Percentiles rank a stretch among this genome's conserved stretches.
Conservation (phyloP, 2,113 vertebrate genomes). For the Dissostichus mawsoni region DNA sequence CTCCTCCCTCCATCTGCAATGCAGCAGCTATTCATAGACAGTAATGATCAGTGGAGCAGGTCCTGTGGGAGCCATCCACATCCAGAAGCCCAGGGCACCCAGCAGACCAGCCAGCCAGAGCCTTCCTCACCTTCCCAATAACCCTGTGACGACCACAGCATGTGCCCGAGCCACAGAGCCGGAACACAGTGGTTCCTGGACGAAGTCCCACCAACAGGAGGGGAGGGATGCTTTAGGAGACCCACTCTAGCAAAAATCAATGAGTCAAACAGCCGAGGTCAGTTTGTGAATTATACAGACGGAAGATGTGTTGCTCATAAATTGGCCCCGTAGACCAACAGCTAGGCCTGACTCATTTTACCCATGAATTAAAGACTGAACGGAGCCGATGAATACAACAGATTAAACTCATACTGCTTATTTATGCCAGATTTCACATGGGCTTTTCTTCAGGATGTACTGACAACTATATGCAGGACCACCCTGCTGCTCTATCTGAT, state of each 20-base stretch:
- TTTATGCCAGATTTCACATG: constrained; percentile 31
- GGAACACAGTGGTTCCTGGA: constrained; percentile 48
- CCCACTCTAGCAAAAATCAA: constrained; percentile 66
- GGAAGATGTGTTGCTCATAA: constrained; percentile 65
- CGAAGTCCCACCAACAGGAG: constrained; percentile 46
- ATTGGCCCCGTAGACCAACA: constrained; percentile 42
- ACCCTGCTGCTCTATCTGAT: constrained; percentile 63
- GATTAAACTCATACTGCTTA: constrained; percentile 29
- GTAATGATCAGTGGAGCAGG: constrained; percentile 61
- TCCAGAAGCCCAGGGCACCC: constrained; percentile 45
- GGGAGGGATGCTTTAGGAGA: constrained; percentile 61
- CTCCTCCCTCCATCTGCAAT: constrained; percentile 72
- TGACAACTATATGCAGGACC: constrained; percentile 47
- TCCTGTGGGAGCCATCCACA: constrained; percentile 63
- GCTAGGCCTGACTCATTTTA: constrained; percentile 40
- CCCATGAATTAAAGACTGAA: constrained; percentile 50
- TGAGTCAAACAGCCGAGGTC: constrained; percentile 74
- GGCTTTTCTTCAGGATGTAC: constrained; percentile 39
- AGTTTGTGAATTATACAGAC: constrained; percentile 71
- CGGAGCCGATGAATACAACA: constrained; percentile 14
- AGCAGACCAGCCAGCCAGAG: constrained; percentile 49
- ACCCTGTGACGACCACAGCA: constrained; percentile 50
- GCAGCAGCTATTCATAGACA: constrained; percentile 78
- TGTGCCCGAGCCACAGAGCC: constrained; percentile 8
- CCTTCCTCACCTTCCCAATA: constrained; percentile 40